Evolutionary conservation across 2,113 vertebrate species (phyloP), one percentile per base, ranked within the genome.

Genomic region (Centropristis striata): DNA sequence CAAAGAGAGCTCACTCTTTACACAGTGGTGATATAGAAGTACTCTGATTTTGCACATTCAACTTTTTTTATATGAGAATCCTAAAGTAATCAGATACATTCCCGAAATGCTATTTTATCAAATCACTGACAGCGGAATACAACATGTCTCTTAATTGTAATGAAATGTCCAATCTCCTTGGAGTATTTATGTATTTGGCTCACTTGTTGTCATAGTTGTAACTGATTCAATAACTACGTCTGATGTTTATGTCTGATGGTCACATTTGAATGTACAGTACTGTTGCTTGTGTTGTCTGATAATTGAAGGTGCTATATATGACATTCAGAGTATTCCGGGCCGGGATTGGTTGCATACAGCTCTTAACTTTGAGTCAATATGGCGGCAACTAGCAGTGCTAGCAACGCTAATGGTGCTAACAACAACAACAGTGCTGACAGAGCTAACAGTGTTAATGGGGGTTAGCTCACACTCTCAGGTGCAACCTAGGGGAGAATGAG

Each of bases 21-120:
- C 63, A 20, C 71, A 32, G 47, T 8, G 4, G 18, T 10, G 23
- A 72, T 5, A 4, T 5, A 3, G 14, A 63, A 55, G 2, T 11
- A 28, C 53, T 63, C n/a, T 36, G 39, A 73, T 80, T 90, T 89
- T 85, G 79, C 78, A 92, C 92, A 92, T 94, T 90, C 72, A 68
- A 71, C 58, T 86, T 93, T 89, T 72, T 92, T 71, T 75, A 73
- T 81, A 90, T 20, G 4, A n/a, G 53, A 42, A 61, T 55, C 58
- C 15, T 59, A 12, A 65, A 66, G 18, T 68, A 39, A 39, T 46
- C 1, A 63, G 44, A 64, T 4, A 25, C 69, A 81, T 79, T 86
- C 37, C 75, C 37, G 27, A 59, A 49, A 70, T 21, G 18, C 54
- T 39, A 74, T 75, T 86, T 87, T 61, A 84, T n/a, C 57, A 36